Base-by-base conservation (phyloP, 2,888 invertebrate genomes). In the Nezara viridula region DNA sequence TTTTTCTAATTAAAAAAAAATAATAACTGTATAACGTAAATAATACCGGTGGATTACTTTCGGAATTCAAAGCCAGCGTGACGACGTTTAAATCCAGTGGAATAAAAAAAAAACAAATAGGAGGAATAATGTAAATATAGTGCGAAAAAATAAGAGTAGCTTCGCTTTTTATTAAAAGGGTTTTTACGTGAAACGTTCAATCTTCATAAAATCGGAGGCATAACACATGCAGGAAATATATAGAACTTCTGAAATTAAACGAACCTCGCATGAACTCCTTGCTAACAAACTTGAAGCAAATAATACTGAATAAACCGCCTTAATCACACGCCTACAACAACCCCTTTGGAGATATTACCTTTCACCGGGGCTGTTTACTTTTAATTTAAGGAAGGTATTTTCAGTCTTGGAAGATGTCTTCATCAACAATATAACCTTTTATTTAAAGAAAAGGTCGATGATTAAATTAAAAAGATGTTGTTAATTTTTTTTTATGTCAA, bases 241-340 rank as follows among this genome's bases (percentile, higher is more conserved):
- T 6, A 21, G 37, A 73, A 73, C 6, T 37, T 73, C 16, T 19
- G 66, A 73, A 37, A 32, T 37, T 73, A 73, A 19, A 6, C 1
- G 7, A 37, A 21, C 6, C 37, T 21, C 66, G 66, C 66, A 37
- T 21, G 66, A 73, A 37, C 66, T 73, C 66, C 37, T 73, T 73
- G 32, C 66, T 73, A 37, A 73, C 66, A 73, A 73, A 73, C 32
- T 73, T 73, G 19, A 37, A 37, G 66, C 66, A 73, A 73, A 73
- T 73, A 73, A 37, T 37, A 73, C 66, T 73, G 66, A 73, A 73
- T 73, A 73, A 73, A 73, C 37, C 66, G 0, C 37, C 27, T 37
- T 73, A 32, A 73, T 73, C 66, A 73, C 19, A 37, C 7, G 32
- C 66, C 19, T 10, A 24, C n/a, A 55, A n/a, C 24, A 1, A 24